phyloP scores from a whole-genome alignment of 2,888 invertebrate species.

The Napeogenes sylphis region DNA sequence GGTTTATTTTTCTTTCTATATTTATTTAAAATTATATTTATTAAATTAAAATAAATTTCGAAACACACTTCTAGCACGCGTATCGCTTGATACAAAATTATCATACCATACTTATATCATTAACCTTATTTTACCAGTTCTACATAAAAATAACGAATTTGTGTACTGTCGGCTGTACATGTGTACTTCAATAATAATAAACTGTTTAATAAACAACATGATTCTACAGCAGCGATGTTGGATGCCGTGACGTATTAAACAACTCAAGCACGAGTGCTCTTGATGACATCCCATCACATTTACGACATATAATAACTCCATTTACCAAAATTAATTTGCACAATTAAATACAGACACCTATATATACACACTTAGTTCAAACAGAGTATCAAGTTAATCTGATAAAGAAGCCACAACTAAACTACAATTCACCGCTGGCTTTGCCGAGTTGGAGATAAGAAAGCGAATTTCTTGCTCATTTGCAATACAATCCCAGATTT shows the following conservation, averaged over 20 bases:
- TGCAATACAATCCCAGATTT: slow-evolving; percentile 5
- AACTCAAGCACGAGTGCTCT: no score
- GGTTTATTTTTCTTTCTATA: no score
- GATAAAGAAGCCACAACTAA: slow-evolving; percentile 2
- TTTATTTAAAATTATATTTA: no score
- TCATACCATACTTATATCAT: slow-evolving; percentile 11
- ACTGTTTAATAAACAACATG: not conserved
- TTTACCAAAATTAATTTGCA: no score
- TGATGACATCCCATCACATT: no score
- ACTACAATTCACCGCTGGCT: not conserved
- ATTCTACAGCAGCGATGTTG: not conserved
- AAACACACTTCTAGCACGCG: not conserved
- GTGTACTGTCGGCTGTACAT: not conserved
- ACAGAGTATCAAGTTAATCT: not conserved
- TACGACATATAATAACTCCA: no score
- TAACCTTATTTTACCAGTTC: slow-evolving; percentile 15
- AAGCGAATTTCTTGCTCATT: slow-evolving; percentile 7
- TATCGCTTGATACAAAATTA: not conserved
- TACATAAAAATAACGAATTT: slow-evolving; percentile 13
- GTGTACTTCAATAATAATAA: not conserved
- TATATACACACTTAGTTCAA: not conserved
- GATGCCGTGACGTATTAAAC: no score
- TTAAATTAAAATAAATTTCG: no score
- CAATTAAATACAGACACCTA: no score
- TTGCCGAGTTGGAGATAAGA: slow-evolving; percentile 2